Conservation (phyloP, 2,797 vertebrate species). For the Leptodactylus fallax region DNA sequence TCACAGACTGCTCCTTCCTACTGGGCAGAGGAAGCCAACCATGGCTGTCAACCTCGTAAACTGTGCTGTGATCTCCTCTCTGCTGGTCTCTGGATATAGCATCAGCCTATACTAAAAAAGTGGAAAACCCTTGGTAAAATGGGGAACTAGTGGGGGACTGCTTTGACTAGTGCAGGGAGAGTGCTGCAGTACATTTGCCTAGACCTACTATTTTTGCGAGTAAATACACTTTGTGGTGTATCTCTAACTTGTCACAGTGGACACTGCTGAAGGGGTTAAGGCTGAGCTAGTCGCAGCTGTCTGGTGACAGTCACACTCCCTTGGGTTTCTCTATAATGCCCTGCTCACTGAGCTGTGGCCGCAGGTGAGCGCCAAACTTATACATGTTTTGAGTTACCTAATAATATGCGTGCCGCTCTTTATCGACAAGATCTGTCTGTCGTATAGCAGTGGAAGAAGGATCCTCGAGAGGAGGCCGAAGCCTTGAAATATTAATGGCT, state of each 20-base stretch:
- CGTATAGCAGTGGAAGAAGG: background rate
- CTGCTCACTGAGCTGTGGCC: conserved; percentile 2
- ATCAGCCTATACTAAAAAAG: no score
- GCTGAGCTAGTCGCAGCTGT: background rate
- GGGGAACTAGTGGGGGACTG: no score
- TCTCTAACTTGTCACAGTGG: background rate
- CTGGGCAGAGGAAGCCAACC: no score
- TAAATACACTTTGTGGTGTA: background rate
- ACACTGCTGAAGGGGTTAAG: background rate
- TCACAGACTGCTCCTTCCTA: no score
- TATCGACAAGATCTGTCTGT: background rate
- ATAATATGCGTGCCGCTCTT: background rate
- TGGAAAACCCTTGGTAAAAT: background rate
- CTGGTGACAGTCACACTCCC: conserved; percentile 23
- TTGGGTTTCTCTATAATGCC: background rate
- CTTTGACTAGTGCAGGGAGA: background rate
- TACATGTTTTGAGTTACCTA: background rate
- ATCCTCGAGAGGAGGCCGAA: background rate
- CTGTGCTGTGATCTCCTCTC: no score
- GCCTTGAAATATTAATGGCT: conserved; percentile 12
- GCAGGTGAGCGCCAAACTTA: background rate
- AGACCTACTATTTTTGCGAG: no score
- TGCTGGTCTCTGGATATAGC: no score
- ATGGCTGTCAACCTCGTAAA: no score
- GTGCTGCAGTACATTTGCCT: no score